These are phyloP conservation scores for Synanthedon formicaeformis DNA, from an alignment of 2,888 invertebrate species.

Conservation along the genomic window DNA sequence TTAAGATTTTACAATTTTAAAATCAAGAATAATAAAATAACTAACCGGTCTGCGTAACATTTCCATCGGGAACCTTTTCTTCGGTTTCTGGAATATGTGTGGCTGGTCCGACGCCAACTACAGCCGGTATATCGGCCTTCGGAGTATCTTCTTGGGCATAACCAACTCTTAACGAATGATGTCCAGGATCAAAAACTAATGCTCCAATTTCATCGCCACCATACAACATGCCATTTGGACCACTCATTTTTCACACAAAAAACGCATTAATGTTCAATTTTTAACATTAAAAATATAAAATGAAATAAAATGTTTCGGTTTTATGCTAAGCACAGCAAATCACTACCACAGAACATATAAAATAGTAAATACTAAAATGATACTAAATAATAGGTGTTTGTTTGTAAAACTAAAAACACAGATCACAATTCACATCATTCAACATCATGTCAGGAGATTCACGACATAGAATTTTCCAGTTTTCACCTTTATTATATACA, in stretches of 20 bases:
- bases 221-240: conserved; percentile 79
- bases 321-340: too few relatives aligned
- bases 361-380: too few relatives aligned
- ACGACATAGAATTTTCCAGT: too few relatives aligned
- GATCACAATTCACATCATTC: too few relatives aligned
- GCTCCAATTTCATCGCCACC: conserved; percentile 99
- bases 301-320: not conserved
- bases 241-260: conserved; percentile 39
- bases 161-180: conserved; percentile 83
- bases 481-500: too few relatives aligned
- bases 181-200: conserved; percentile 93
- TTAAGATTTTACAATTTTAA: too few relatives aligned
- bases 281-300: not conserved
- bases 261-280: too few relatives aligned
- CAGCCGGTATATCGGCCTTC: conserved; percentile 96
- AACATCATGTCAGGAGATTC: too few relatives aligned
- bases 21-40: not conserved
- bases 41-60: conserved; percentile 72
- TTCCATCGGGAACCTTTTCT: conserved; percentile 80
- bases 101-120: conserved; percentile 85
- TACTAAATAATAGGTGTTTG: too few relatives aligned
- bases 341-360: too few relatives aligned
- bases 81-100: conserved; percentile 79
- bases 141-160: conserved; percentile 99
- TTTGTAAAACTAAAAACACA: too few relatives aligned